Evolutionary conservation across 2,797 vertebrate genomes (phyloP).

Genomic region (Pteronotus mesoamericanus): DNA sequence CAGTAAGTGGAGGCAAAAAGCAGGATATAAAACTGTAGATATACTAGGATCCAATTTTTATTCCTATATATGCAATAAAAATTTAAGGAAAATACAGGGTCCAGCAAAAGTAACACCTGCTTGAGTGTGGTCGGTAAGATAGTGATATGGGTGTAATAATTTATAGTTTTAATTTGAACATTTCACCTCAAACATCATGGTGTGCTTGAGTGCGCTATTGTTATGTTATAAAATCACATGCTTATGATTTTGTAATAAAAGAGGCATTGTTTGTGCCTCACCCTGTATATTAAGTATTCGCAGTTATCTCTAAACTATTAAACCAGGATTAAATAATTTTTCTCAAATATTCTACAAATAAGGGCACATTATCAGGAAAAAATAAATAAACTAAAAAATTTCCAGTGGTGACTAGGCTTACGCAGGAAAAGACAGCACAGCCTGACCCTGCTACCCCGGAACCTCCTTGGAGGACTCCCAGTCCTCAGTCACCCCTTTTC

Average conservation of each 20-base stretch:
- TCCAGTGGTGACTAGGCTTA: neutral
- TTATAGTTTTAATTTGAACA: too few species aligned
- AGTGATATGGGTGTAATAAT: too few species aligned
- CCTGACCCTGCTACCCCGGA: neutral
- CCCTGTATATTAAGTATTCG: neutral
- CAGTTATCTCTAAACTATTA: neutral
- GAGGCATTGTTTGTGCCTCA: too few species aligned
- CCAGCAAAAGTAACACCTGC: too few species aligned
- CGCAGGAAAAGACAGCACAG: neutral
- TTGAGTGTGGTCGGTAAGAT: too few species aligned
- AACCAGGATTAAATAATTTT: neutral
- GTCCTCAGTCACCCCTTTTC: neutral
- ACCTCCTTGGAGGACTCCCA: neutral
- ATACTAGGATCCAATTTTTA: neutral
- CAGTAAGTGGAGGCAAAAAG: neutral
- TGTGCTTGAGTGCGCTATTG: too few species aligned
- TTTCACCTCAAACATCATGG: too few species aligned
- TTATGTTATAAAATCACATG: too few species aligned
- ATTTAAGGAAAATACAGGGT: neutral
- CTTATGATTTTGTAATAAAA: too few species aligned
- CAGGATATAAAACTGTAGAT: neutral
- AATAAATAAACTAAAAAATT: neutral
- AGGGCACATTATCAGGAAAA: neutral
- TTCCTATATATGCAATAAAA: neutral
- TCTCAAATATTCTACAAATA: slow-evolving; percentile 5